Conservation (phyloP, 2,888 invertebrate species). For the Julus scanicus region DNA sequence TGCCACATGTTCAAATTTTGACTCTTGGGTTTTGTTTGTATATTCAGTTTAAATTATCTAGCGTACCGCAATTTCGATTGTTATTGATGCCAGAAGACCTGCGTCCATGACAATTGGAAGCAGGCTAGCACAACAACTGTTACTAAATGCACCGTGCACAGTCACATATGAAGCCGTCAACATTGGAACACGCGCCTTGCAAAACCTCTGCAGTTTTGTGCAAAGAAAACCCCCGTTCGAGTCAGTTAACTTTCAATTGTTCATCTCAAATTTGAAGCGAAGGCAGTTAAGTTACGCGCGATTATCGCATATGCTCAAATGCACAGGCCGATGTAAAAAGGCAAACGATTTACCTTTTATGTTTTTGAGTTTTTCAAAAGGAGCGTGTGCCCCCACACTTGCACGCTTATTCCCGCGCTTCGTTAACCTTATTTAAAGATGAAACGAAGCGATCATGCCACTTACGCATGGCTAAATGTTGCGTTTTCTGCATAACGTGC, state of each 20-base stretch:
- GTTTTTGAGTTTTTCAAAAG: not conserved
- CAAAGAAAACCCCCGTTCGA: slow-evolving; percentile 11
- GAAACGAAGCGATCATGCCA: slow-evolving; percentile 26
- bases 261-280: not conserved
- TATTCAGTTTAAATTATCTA: not conserved
- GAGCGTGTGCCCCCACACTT: slow-evolving; percentile 24
- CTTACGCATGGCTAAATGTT: slow-evolving; percentile 28
- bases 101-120: not conserved
- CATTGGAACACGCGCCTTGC: not conserved
- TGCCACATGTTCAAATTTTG: not conserved
- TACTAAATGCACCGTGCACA: slow-evolving; percentile 4
- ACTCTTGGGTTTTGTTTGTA: not conserved
- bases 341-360: not conserved
- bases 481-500: not conserved
- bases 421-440: slow-evolving; percentile 29
- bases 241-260: slow-evolving; percentile 47
- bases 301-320: not conserved
- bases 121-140: not conserved
- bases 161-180: slow-evolving; percentile 4
- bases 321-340: not conserved
- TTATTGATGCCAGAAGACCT: not conserved
- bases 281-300: slow-evolving; percentile 8
- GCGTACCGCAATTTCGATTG: not conserved
- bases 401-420: slow-evolving; percentile 16
- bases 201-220: not conserved